These are phyloP conservation scores for Troides oblongomaculatus DNA, from an alignment of 2,888 invertebrate species.

Conservation along the genomic window DNA sequence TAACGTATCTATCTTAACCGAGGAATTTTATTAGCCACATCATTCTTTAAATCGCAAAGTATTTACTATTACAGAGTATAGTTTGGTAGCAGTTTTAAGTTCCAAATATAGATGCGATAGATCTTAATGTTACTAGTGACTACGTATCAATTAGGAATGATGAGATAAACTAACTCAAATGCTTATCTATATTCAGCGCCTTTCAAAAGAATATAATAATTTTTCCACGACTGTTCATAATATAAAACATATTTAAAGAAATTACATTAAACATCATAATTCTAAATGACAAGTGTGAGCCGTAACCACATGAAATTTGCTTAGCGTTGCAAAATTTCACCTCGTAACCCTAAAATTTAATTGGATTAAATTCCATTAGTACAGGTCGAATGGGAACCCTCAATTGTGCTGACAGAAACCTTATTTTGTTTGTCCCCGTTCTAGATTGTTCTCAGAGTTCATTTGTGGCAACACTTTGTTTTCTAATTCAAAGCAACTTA, in stretches of 20 bases:
- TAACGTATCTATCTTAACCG: too few relatives aligned
- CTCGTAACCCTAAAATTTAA: conserved; percentile 75
- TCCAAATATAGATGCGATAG: too few relatives aligned
- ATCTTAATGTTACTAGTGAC: too few relatives aligned
- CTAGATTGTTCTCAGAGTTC: background rate
- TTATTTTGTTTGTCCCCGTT: conserved; percentile 53
- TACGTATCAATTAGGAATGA: background rate
- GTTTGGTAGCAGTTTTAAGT: too few relatives aligned
- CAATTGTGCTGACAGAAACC: conserved; percentile 75
- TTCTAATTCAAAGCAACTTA: too few relatives aligned
- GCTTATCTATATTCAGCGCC: background rate
- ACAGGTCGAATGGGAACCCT: conserved; percentile 74
- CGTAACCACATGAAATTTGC: conserved; percentile 60
- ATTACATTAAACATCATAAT: conserved; percentile 4
- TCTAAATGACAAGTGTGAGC: conserved; percentile 43
- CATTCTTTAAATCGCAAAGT: too few relatives aligned
- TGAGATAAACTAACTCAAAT: background rate
- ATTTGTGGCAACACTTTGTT: background rate
- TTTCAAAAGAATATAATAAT: too few relatives aligned
- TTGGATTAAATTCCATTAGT: conserved; percentile 80
- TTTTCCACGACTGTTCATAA: too few relatives aligned
- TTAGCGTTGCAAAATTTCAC: conserved; percentile 58
- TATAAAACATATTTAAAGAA: background rate
- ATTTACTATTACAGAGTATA: too few relatives aligned
- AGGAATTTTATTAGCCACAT: too few relatives aligned